These are phyloP conservation scores for Andrena chrysosceles DNA, from an alignment of 2,888 invertebrate genomes.

Conservation along the genomic window DNA sequence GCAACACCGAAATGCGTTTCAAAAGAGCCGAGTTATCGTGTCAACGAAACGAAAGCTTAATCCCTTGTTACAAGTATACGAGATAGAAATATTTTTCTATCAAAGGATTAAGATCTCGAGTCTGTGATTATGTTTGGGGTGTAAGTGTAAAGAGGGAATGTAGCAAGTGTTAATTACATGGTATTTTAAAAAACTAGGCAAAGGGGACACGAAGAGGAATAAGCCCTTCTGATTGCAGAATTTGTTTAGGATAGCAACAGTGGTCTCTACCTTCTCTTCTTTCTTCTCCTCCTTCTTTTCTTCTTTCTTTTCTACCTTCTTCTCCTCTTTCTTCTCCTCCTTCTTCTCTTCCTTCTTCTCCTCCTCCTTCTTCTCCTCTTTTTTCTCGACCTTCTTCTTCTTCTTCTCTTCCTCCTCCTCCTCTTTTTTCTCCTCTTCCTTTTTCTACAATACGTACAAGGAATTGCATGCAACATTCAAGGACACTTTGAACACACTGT, in stretches of 20 bases:
- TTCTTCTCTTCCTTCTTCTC: slow-evolving; percentile 79
- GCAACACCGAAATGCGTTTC: slow-evolving; percentile 53
- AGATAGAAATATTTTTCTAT: neutral
- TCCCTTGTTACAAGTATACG: neutral
- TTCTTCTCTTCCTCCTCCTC: slow-evolving; percentile 80
- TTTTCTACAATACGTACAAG: slow-evolving; percentile 76
- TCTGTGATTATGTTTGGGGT: neutral
- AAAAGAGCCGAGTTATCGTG: slow-evolving; percentile 52
- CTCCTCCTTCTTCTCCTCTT: slow-evolving; percentile 63
- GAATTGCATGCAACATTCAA: slow-evolving; percentile 74
- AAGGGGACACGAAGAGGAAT: neutral
- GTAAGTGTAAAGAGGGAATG: neutral
- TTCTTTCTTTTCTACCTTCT: slow-evolving; percentile 76
- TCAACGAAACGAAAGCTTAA: slow-evolving; percentile 19
- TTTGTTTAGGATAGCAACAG: neutral
- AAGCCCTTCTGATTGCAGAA: slow-evolving; percentile 1
- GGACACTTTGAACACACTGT: neutral
- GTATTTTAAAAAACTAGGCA: neutral
- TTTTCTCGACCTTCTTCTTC: slow-evolving; percentile 81
- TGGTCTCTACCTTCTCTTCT: slow-evolving; percentile 78
- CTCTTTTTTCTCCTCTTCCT: slow-evolving; percentile 84
- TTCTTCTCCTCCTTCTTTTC: slow-evolving; percentile 80
- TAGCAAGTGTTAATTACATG: neutral
- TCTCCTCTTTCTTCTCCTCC: slow-evolving; percentile 74
- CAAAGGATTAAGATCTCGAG: slow-evolving; percentile 16